These are phyloP conservation scores for Loris lydekkerianus DNA, from an alignment of 2,797 vertebrate species.

Conservation along the genomic window DNA sequence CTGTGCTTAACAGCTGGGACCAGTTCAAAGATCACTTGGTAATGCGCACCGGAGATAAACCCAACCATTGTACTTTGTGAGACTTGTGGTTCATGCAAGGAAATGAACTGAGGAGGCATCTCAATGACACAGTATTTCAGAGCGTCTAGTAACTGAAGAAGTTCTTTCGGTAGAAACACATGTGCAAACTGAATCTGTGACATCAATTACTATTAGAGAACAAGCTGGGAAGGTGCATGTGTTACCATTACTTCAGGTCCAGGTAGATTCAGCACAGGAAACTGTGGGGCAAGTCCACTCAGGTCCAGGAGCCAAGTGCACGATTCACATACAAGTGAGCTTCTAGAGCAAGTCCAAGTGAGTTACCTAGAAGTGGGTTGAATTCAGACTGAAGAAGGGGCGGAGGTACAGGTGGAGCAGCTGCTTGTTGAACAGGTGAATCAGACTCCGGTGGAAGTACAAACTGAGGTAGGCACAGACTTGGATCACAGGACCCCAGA, in stretches of 20 bases:
- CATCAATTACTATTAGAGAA: conserved; percentile 92
- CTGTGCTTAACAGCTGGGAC: conserved; percentile 99
- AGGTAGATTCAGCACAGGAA: conserved; percentile 92
- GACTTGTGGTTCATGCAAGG: conserved; percentile 98
- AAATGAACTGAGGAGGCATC: conserved; percentile 94
- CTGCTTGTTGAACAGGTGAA: conserved; percentile 91
- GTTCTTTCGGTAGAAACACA: conserved; percentile 89
- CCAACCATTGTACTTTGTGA: conserved; percentile 98
- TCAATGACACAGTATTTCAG: conserved; percentile 94
- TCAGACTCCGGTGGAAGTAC: conserved; percentile 92
- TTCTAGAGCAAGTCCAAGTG: conserved; percentile 94
- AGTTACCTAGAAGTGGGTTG: conserved; percentile 93
- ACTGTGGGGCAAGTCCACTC: conserved; percentile 93
- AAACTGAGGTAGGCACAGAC: conserved; percentile 88
- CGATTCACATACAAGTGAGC: conserved; percentile 85
- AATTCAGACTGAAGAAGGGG: conserved; percentile 91
- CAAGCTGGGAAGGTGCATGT: conserved; percentile 94
- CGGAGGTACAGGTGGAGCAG: conserved; percentile 92
- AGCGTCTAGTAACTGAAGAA: conserved; percentile 90
- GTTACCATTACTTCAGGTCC: conserved; percentile 93
- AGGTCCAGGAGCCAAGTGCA: conserved; percentile 93
- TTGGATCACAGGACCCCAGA: conserved; percentile 87
- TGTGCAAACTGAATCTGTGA: conserved; percentile 90
- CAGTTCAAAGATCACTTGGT: conserved; percentile 98
- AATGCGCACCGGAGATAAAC: conserved; percentile 97